Conservation (phyloP, 2,888 invertebrate genomes). For the Leptopilina syphax region DNA sequence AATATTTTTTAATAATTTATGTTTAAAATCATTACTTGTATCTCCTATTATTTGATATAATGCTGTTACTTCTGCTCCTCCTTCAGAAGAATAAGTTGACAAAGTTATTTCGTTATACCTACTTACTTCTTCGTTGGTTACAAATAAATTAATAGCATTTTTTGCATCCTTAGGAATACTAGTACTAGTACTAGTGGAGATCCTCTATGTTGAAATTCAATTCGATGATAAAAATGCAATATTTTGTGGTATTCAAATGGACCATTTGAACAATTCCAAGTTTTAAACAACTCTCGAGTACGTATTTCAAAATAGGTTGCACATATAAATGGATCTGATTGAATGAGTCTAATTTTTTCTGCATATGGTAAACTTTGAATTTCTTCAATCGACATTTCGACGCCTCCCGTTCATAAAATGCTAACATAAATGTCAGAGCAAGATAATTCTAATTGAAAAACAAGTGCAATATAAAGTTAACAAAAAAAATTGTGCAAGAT, state of each 20-base stretch:
- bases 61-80: not conserved
- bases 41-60: conserved; percentile 29
- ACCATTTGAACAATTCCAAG: conserved; percentile 41
- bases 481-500: too few relatives aligned
- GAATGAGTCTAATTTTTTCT: conserved; percentile 51
- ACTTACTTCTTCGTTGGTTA: conserved; percentile 43
- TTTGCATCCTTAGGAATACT: not conserved
- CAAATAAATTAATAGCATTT: conserved; percentile 44
- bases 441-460: too few relatives aligned
- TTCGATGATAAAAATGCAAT: conserved; percentile 31
- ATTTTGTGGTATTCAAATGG: conserved; percentile 26
- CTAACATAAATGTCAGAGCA: too few relatives aligned
- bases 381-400: conserved; percentile 40
- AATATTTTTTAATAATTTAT: conserved; percentile 42
- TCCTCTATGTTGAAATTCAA: too few relatives aligned
- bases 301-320: conserved; percentile 54
- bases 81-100: not conserved
- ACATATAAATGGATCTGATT: conserved; percentile 55
- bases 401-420: too few relatives aligned
- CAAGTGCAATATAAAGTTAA: too few relatives aligned
- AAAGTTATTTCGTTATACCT: conserved; percentile 38
- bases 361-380: conserved; percentile 43
- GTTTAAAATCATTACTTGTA: conserved; percentile 24
- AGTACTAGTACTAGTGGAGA: not conserved
- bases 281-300: conserved; percentile 42